Percentiles rank a stretch among this genome's conserved stretches.
phyloP scores from a whole-genome alignment of 2,888 invertebrate genomes.

The Halictus ligatus region DNA sequence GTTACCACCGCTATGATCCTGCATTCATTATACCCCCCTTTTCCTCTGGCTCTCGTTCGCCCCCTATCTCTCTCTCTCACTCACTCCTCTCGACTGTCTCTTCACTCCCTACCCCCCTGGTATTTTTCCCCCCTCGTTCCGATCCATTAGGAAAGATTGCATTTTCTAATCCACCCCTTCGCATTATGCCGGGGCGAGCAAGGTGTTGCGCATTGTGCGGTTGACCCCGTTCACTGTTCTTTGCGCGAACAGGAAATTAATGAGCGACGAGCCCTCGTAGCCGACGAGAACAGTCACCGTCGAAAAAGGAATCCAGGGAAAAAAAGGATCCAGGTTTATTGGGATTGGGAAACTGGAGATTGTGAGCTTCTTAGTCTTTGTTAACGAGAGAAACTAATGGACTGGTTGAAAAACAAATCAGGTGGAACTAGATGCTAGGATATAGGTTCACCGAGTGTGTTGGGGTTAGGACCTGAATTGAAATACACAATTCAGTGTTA shows the following conservation, averaged over 20 bases:
- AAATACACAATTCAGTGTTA: too few relatives aligned
- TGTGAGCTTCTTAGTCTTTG: background rate
- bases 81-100: conserved; percentile 26
- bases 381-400: background rate
- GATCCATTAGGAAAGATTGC: conserved; percentile 80
- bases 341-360: background rate
- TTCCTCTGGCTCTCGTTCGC: background rate
- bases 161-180: conserved; percentile 74
- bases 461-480: too few relatives aligned
- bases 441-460: too few relatives aligned
- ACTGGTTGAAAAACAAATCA: background rate
- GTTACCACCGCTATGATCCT: conserved; percentile 76
- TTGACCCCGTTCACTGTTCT: conserved; percentile 62
- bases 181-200: conserved; percentile 49
- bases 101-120: conserved; percentile 52
- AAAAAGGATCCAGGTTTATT: background rate
- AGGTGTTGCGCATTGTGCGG: conserved; percentile 63
- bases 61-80: conserved; percentile 27
- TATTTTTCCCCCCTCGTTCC: conserved; percentile 61
- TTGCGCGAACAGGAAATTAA: conserved; percentile 51
- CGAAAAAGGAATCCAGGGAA: background rate
- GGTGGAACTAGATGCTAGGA: too few relatives aligned
- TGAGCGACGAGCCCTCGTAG: conserved; percentile 24
- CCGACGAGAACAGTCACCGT: background rate
- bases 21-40: conserved; percentile 77